These are phyloP conservation scores for Xestia rhomboidea DNA, from an alignment of 2,888 invertebrate genomes.

Conservation along the genomic window DNA sequence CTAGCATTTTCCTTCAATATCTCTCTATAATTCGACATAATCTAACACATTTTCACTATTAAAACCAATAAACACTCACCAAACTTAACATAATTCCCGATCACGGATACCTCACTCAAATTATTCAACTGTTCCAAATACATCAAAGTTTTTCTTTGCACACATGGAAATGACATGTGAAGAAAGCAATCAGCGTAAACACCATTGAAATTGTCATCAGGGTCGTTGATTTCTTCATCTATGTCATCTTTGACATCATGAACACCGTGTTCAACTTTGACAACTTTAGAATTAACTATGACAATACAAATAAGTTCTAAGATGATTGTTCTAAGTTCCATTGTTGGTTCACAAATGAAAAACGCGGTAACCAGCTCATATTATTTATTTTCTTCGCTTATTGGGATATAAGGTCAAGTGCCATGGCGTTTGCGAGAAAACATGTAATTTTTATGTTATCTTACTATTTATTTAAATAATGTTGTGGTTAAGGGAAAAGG, in stretches of 20 bases:
- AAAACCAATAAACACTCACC: conserved; percentile 77
- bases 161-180: conserved; percentile 90
- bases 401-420: conserved; percentile 84
- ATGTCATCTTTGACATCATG: conserved; percentile 38
- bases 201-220: conserved; percentile 85
- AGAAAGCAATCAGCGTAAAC: conserved; percentile 90
- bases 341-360: conserved; percentile 80
- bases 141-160: conserved; percentile 90
- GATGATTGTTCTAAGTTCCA: conserved; percentile 75
- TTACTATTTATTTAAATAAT: conserved; percentile 55
- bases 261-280: conserved; percentile 59
- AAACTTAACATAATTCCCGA: conserved; percentile 90
- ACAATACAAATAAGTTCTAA: conserved; percentile 62
- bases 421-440: conserved; percentile 80
- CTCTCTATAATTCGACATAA: not conserved
- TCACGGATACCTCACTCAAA: conserved; percentile 89
- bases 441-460: conserved; percentile 74
- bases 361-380: conserved; percentile 65
- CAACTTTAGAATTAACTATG: conserved; percentile 66
- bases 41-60: not conserved
- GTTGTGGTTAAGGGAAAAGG: conserved; percentile 68
- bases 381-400: conserved; percentile 86
- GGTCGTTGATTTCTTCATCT: conserved; percentile 60
- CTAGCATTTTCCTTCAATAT: not conserved
- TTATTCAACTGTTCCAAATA: conserved; percentile 90